Evolutionary conservation across 1,140 invertebrate species (phyloP), one percentile per base, ranked within the genome.

Genomic region (Belonocnema kinseyi): DNA sequence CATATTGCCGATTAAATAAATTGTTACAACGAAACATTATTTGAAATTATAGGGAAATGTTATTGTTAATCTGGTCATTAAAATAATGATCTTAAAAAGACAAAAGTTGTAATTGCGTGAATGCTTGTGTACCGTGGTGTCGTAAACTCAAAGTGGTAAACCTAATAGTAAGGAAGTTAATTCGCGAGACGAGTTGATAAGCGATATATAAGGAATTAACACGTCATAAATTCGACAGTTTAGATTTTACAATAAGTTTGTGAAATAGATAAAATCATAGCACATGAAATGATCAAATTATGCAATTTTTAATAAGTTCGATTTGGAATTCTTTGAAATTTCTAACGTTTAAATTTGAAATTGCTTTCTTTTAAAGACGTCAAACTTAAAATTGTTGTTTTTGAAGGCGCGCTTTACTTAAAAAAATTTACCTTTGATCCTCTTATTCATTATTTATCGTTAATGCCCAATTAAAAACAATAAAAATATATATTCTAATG

Each of bases 1-100:
- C 46, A 13, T n/a, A 26, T 33, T 46, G 8, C 6, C 61, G 40
- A 16, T 16, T 17, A 19, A n/a, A 17, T 13, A 53, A 53, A 73
- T 40, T 74, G n/a, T 56, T 21, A 16, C 13, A 21, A 74, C n/a
- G 14, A 56, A 74, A 53, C 13, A 21, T 50, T 56, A 21, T 13
- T 74, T 74, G 16, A n/a, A 74, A 40, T 52, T 52, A 7, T 14
- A 74, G 3, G 21, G 12, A 66, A 40, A 19, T 33, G 50, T 50
- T 13, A 72, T 33, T 72, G 51, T 51, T 72, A 72, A 72, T 72
- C 50, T 72, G 26, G 19, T 26, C n/a, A 74, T 16, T 74, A 33
- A 21, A 53, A 52, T 74, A 52, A 54, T 14, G 19, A 74, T 33
- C 72, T 52, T 52, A n/a, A 33, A 74, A 74, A 53, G 16, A 13